Base-by-base conservation (phyloP, 2,888 invertebrate genomes). In the Uloborus plumipes region DNA sequence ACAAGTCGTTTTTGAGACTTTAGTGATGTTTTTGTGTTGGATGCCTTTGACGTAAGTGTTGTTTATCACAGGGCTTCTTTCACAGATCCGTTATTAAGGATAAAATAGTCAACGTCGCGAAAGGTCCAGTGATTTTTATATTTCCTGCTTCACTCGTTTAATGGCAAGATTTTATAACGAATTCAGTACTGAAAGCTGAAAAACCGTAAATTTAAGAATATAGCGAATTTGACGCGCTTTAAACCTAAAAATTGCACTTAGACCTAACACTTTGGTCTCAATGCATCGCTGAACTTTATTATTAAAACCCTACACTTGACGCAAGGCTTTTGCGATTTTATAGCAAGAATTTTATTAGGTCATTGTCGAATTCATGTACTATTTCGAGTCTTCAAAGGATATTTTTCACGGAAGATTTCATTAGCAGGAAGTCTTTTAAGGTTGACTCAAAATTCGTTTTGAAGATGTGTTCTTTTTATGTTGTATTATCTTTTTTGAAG, bases 21-120 rank as follows among this genome's bases (percentile, higher is more conserved):
- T 76, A 78, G 70, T 78, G 50, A 65, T 76, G 76, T 76, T 61
- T 69, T 53, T 62, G 53, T 22, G 64, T 70, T 70, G 53, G 70
- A 64, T 55, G 64, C 39, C 76, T 76, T 53, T 70, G 69, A 70
- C 69, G 39, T 18, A 62, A 69, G 49, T 71, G 71, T 71, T 71
- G 77, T 78, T 76, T 78, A 78, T 66, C 64, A 58, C 77, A 20
- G 55, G 14, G 22, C 53, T 71, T 77, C 70, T 75, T 78, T 78
- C 77, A 58, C 77, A 69, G 67, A 76, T 76, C 69, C 62, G 61
- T 69, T 69, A 67, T 69, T 76, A 51, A 69, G 69, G 62, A 62
- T 61, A 62, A 76, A 67, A 61, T 39, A 69, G 49, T 62, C 20
- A 22, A 47, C 22, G 53, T 78, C 61, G n/a, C 64, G 11, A 64